Evolutionary conservation across 2,113 vertebrate species (phyloP).

Genomic region (Callionymus lyra): DNA sequence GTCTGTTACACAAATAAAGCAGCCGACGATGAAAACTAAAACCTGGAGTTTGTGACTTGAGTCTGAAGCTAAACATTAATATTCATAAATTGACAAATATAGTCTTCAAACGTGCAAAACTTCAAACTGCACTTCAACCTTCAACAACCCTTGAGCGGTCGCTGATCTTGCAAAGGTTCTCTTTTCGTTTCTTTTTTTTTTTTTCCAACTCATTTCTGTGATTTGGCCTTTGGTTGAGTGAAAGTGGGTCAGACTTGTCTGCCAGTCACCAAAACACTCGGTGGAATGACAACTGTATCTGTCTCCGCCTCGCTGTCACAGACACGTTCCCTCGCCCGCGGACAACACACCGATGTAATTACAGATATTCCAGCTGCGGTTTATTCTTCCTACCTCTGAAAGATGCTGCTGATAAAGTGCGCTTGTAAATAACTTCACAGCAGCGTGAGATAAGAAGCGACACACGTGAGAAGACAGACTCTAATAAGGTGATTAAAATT

Average conservation of each 20-base stretch:
- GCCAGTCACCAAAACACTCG: conserved; percentile 47
- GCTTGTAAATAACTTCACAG: conserved; percentile 29
- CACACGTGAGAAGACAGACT: too few species aligned
- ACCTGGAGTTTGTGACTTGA: too few species aligned
- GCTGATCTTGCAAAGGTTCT: too few species aligned
- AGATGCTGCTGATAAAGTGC: conserved; percentile 35
- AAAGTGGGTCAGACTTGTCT: conserved; percentile 55
- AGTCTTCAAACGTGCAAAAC: too few species aligned
- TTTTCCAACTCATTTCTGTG: conserved; percentile 12
- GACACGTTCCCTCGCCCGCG: conserved; percentile 25
- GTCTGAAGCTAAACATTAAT: too few species aligned
- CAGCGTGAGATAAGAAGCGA: conserved; percentile 14
- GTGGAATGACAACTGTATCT: conserved; percentile 41
- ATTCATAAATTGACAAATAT: too few species aligned
- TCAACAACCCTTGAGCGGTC: too few species aligned
- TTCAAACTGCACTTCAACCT: too few species aligned
- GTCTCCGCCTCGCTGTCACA: conserved; percentile 19
- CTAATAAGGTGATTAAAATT: too few species aligned
- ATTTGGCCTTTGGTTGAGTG: conserved; percentile 29
- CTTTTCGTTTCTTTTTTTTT: too few species aligned
- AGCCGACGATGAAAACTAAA: too few species aligned
- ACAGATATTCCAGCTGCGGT: conserved; percentile 49
- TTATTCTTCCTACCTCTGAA: conserved; percentile 33
- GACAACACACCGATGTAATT: conserved; percentile 52
- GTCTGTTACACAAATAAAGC: too few species aligned